Base-by-base conservation (phyloP, 2,113 vertebrate species). In the Aldabrachelys gigantea region DNA sequence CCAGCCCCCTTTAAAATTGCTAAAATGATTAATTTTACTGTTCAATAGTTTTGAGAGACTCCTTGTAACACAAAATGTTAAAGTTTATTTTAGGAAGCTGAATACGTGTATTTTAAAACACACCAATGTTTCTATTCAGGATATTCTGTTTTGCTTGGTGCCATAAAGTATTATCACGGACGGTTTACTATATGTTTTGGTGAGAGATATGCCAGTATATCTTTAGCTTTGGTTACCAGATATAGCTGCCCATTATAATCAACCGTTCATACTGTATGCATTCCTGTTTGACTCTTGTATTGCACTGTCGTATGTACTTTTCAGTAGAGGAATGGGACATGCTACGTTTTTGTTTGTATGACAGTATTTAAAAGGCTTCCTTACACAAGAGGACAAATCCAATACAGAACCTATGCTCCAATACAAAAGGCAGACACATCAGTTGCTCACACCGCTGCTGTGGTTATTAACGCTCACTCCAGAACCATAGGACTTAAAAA, bases 271-370 rank as follows among this genome's bases (percentile, higher is more conserved):
- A 82, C 9, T 76, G 78, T 86, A 82, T 8, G 8, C 78, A 80
- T 88, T 93, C 84, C 84, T 82, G 85, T 59, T 79, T 87, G 35
- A 84, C 82, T 94, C 84, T 35, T 57, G 54, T 80, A 5, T 2
- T 31, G 31, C 1, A 25, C 87, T 96, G 78, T 90, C 92, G 96
- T 94, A 80, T 80, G 59, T 19, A 1, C 65, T 12, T 44, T 79
- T 89, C 90, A 22, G 35, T 7, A 49, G 38, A 72, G 65, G 93
- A 86, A 17, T 31, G 81, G 0, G 75, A 52, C 62, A 84, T 31
- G 86, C 84, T 97, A 94, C 87, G 95, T 95, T 52, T 97, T 91
- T 79, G 85, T 76, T 88, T 80, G 38, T 57, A 75, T 91, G 69
- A 49, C 19, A 50, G 35, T 79, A 52, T 29, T 86, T 85, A 54